Conservation (phyloP, 1,140 invertebrate species). For the Belonocnema kinseyi region DNA sequence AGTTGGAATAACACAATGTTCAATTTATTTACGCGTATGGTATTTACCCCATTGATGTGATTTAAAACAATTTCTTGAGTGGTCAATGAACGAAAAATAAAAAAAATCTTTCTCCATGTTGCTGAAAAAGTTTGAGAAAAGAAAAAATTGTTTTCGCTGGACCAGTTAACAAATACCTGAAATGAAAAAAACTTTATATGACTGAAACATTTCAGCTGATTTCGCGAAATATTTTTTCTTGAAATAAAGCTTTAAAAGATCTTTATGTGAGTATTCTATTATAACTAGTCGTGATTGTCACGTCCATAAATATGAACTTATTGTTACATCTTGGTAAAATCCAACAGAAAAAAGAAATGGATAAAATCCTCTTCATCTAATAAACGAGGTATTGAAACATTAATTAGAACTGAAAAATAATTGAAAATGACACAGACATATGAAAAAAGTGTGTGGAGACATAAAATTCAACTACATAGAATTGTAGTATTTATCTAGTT, state of each 20-base stretch:
- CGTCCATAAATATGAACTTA: background rate
- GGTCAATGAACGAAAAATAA: too few relatives aligned
- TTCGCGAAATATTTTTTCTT: background rate
- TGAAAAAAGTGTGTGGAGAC: too few relatives aligned
- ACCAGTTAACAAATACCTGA: constrained; percentile 11
- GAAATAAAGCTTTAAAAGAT: background rate
- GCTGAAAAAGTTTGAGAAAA: background rate
- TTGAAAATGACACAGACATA: too few relatives aligned
- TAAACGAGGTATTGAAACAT: background rate
- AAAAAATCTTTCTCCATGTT: too few relatives aligned
- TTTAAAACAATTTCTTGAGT: too few relatives aligned
- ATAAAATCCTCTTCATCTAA: background rate
- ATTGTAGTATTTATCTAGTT: too few relatives aligned
- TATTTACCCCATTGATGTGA: too few relatives aligned
- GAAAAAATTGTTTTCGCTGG: background rate
- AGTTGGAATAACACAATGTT: too few relatives aligned
- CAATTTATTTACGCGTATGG: too few relatives aligned
- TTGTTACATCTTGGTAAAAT: constrained; percentile 7
- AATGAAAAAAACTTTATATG: constrained; percentile 22
- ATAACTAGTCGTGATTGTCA: background rate
- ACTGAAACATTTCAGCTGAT: constrained; percentile 26
- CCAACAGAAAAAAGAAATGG: background rate
- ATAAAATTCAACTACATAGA: too few relatives aligned
- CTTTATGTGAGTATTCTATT: background rate
- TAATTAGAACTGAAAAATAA: background rate